phyloP scores from a whole-genome alignment of 2,888 invertebrate genomes.

The Cabera pusaria region DNA sequence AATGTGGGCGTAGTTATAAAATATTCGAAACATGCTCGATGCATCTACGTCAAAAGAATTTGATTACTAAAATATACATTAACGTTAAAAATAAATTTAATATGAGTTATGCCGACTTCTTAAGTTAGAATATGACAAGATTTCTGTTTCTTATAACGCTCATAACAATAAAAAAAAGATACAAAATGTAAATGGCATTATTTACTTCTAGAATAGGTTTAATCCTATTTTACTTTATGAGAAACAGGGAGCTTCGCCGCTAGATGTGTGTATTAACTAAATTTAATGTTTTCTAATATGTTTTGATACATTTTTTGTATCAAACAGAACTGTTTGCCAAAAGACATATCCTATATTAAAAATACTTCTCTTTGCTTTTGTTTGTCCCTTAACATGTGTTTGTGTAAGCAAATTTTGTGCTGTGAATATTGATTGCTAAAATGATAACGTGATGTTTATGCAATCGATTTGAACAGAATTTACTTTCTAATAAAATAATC shows the following conservation, averaged over 20 bases:
- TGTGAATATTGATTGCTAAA: constrained; percentile 5
- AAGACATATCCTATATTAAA: background rate
- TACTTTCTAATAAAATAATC: too few relatives aligned
- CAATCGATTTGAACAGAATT: too few relatives aligned
- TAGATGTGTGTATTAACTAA: constrained; percentile 18
- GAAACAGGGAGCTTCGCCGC: constrained; percentile 20
- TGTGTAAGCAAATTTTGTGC: constrained; percentile 1
- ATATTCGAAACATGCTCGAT: too few relatives aligned
- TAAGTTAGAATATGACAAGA: constrained; percentile 13
- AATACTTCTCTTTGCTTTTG: constrained; percentile 10
- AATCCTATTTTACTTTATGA: too few relatives aligned
- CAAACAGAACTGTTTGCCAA: constrained; percentile 4
- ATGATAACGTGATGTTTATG: too few relatives aligned
- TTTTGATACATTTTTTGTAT: constrained; percentile 1
- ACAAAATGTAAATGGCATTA: too few relatives aligned
- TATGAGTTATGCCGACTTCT: constrained; percentile 17
- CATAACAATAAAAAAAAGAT: too few relatives aligned
- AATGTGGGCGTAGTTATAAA: too few relatives aligned
- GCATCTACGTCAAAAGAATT: too few relatives aligned
- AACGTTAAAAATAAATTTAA: too few relatives aligned
- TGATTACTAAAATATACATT: too few relatives aligned
- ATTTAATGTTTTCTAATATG: constrained; percentile 13
- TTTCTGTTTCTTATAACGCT: constrained; percentile 26
- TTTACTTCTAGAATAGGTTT: too few relatives aligned
- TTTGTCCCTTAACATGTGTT: constrained; percentile 4